A percentile compares a stretch with the other conserved stretches of the same genome.
Evolutionary conservation across 2,888 invertebrate genomes (phyloP).

Genomic region (Xestoiulus laeticollis): DNA sequence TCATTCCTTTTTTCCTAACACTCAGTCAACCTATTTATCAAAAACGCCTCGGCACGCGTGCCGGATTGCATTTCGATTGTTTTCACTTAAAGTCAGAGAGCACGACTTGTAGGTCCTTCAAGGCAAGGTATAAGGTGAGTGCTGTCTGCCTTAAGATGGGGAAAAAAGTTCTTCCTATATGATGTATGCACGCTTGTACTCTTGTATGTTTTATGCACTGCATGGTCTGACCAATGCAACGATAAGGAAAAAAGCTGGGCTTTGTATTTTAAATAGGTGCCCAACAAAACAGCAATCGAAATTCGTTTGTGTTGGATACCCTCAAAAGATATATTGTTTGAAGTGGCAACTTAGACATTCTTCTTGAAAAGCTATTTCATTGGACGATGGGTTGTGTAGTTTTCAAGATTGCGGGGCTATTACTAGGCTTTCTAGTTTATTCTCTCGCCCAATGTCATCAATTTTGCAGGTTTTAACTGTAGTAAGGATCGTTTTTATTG

Average conservation of each 20-base stretch:
- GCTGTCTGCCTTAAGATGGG: not conserved
- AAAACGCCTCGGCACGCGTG: conserved; percentile 6
- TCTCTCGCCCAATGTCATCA: not conserved
- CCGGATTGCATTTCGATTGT: conserved; percentile 26
- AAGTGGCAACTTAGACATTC: not conserved
- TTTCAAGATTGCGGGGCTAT: not conserved
- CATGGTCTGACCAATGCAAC: conserved; percentile 1
- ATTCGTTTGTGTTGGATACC: not conserved
- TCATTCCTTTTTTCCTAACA: not conserved
- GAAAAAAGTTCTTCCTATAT: not conserved
- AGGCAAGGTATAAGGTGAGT: not conserved
- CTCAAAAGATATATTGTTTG: not conserved
- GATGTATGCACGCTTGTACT: not conserved
- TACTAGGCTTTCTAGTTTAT: not conserved
- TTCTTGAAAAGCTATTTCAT: not conserved
- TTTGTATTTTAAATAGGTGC: not conserved
- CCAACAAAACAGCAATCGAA: conserved; percentile 19
- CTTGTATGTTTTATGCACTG: not conserved
- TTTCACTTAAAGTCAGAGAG: conserved; percentile 12
- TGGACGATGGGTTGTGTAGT: not conserved
- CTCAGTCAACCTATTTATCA: conserved; percentile 11
- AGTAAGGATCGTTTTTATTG: not conserved
- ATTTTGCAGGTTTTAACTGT: not conserved
- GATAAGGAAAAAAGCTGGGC: not conserved
- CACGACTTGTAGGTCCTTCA: conserved; percentile 11